These are phyloP conservation scores for Pyrochroa serraticornis DNA, from an alignment of 2,888 invertebrate species.

Conservation along the genomic window DNA sequence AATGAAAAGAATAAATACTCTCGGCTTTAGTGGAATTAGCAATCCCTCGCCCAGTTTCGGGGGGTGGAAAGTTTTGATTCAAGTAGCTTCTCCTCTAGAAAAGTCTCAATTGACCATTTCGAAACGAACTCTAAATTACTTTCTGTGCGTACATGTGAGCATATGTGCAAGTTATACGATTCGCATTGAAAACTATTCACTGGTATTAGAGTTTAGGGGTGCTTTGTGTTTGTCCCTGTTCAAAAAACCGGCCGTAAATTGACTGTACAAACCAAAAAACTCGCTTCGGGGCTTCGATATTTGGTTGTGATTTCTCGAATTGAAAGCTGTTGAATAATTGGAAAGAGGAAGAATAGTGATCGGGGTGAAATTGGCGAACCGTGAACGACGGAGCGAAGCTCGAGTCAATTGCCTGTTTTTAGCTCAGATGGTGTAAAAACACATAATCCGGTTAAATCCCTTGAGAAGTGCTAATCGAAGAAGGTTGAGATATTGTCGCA, in stretches of 20 bases:
- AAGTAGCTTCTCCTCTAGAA: background rate
- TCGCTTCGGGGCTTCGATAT: slow-evolving; percentile 3
- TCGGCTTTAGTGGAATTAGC: slow-evolving; percentile 54
- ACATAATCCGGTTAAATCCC: slow-evolving; percentile 36
- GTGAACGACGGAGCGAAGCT: slow-evolving; percentile 42
- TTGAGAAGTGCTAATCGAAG: slow-evolving; percentile 35
- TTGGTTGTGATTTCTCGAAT: background rate
- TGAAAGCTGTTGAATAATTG: background rate
- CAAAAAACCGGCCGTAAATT: slow-evolving; percentile 46
- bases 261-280: slow-evolving; percentile 44
- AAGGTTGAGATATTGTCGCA: slow-evolving; percentile 28
- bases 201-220: slow-evolving; percentile 51
- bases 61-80: slow-evolving; percentile 48
- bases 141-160: slow-evolving; percentile 54
- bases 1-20: slow-evolving; percentile 58
- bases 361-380: slow-evolving; percentile 12
- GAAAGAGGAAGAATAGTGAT: background rate
- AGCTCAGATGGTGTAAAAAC: slow-evolving; percentile 42
- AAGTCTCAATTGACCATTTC: slow-evolving; percentile 2
- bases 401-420: slow-evolving; percentile 41
- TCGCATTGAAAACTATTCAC: slow-evolving; percentile 59
- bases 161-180: slow-evolving; percentile 60
- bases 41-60: slow-evolving; percentile 46
- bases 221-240: slow-evolving; percentile 38
- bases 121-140: slow-evolving; percentile 41